phyloP scores from a whole-genome alignment of 2,888 invertebrate species.

The Leucoma salicis region DNA sequence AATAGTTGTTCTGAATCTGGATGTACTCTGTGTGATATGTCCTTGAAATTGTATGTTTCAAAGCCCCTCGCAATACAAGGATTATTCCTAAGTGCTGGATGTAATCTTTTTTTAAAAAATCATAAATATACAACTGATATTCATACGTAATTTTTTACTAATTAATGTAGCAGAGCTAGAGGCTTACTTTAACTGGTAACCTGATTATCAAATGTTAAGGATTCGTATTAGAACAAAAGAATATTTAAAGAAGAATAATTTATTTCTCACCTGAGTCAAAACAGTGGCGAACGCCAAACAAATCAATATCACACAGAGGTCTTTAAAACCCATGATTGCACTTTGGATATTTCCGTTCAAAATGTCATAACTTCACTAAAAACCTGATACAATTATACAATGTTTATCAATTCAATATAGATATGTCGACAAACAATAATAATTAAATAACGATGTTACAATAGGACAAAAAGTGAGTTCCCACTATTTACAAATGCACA shows the following conservation, averaged over 20 bases:
- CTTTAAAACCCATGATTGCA: conserved; percentile 46
- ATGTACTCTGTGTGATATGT: no score
- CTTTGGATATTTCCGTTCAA: conserved; percentile 33
- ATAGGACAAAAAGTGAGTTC: conserved; percentile 24
- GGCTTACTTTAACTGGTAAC: no score
- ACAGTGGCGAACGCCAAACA: conserved; percentile 43
- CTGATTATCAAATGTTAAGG: no score
- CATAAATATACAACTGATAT: no score
- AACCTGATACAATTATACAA: not conserved
- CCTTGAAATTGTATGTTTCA: no score
- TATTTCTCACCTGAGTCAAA: conserved; percentile 4
- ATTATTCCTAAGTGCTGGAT: no score
- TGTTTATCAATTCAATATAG: conserved; percentile 11
- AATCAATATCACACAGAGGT: conserved; percentile 44
- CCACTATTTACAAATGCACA: conserved; percentile 27
- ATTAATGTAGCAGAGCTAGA: no score
- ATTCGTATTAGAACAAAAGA: not conserved
- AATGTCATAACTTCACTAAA: conserved; percentile 31
- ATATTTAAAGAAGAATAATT: not conserved
- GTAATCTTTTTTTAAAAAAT: no score
- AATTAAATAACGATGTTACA: conserved; percentile 23
- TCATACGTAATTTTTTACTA: no score
- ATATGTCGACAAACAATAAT: conserved; percentile 16
- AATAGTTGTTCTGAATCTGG: no score
- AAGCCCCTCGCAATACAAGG: no score